Evolutionary conservation across 2,113 vertebrate genomes (phyloP), one percentile per base, ranked within the genome.

Genomic region (Mixornis gularis): DNA sequence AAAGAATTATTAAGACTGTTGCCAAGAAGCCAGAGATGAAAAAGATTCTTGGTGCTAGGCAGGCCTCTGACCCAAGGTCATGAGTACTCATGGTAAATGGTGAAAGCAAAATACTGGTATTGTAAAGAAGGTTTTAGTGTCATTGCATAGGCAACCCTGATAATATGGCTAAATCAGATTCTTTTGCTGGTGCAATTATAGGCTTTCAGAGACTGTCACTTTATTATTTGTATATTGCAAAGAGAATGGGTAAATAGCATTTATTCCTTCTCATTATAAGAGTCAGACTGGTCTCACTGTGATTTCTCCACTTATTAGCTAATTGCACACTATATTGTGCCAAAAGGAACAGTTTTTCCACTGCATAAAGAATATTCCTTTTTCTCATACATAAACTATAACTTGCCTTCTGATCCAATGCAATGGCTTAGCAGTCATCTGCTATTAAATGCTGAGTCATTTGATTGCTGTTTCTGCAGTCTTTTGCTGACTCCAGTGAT

Each of bases 401-500:
- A 79, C 36, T 86, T 12, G 1, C 53, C 22, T 77, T 84, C 29
- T 76, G 27, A 77, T 77, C 82, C 63, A 85, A 55, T 46, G 43
- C 27, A 79, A 38, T 72, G 53, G 21, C 55, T 92, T 94, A 41
- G 78, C 34, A 94, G 51, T 90, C 74, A 79, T 90, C 65, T 89
- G 46, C 70, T 82, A 13, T 92, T 65, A 87, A 70, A 49, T 82
- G 89, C 92, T 95, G 91, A 79, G 13, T 95, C 87, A 93, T 77
- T 91, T 94, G 89, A 95, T 93, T 89, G 63, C 84, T 53, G 10
- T 72, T 89, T 87, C 86, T 93, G 77, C 41, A 81, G 65, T 40
- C 46, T 92, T 88, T 81, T 93, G 91, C 92, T 96, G 92, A 96
- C 78, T 95, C 70, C 51, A 90, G 73, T 1, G 7, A 58, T 74